These are phyloP conservation scores for Heliopora coerulea DNA, from an alignment of 92 coral and sea anemone species.

Conservation along the genomic window DNA sequence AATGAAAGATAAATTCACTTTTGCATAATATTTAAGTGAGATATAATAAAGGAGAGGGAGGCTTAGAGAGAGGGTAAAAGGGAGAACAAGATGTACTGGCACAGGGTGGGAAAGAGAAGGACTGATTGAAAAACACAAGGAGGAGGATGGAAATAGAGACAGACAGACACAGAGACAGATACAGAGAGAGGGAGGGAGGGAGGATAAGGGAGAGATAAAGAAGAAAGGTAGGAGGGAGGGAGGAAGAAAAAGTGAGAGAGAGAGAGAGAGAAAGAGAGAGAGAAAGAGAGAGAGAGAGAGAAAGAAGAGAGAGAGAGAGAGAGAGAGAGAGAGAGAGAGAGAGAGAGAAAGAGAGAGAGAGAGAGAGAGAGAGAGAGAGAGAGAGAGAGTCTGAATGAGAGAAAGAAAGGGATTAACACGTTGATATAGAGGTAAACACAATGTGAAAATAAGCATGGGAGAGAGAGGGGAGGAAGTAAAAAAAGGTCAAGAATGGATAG, in stretches of 20 bases:
- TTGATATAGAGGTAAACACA: conserved; percentile 49
- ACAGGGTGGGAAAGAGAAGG: no score
- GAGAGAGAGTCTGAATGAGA: conserved; percentile 51
- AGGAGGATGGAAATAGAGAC: no score
- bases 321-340: conserved; percentile 26
- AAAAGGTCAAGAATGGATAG: not conserved
- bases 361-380: conserved; percentile 43
- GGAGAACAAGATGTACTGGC: no score
- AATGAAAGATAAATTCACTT: not conserved
- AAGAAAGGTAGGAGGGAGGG: not conserved
- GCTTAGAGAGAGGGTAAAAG: not conserved
- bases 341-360: conserved; percentile 53
- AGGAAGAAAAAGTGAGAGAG: no score
- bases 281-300: no score
- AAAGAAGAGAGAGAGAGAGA: conserved; percentile 1
- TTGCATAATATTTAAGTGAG: not conserved
- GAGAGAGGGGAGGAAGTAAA: conserved; percentile 59
- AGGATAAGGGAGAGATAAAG: not conserved
- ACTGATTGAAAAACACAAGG: no score
- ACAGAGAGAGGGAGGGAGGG: not conserved
- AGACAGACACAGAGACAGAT: not conserved
- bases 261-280: no score
- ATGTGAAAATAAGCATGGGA: conserved; percentile 41
- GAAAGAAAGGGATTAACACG: conserved; percentile 63
- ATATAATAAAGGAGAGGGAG: not conserved